A percentile compares a stretch with the other conserved stretches of the same genome.
These are phyloP conservation scores for Dicentrarchus labrax DNA, from an alignment of 2,113 vertebrate species.

Conservation along the genomic window DNA sequence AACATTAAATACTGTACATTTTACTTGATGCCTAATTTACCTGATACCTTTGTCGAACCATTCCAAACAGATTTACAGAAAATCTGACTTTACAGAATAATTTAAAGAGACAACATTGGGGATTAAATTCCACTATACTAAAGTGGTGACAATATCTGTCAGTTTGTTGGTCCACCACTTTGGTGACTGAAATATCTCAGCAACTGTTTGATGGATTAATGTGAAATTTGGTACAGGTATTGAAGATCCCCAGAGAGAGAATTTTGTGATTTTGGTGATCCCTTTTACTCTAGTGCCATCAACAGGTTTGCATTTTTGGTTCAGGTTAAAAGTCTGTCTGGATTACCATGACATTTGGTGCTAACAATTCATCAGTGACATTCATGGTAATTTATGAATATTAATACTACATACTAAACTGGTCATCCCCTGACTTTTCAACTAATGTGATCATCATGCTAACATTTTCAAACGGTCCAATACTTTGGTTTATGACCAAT, in stretches of 20 bases:
- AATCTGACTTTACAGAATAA: not conserved
- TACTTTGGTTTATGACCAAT: no score
- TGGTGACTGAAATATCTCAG: not conserved
- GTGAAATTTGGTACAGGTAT: not conserved
- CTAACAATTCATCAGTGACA: not conserved
- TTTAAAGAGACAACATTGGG: not conserved
- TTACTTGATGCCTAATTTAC: not conserved
- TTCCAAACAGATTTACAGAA: not conserved
- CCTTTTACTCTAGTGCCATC: no score
- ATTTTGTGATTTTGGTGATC: not conserved
- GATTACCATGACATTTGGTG: not conserved
- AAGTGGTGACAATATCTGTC: not conserved
- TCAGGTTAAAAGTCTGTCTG: not conserved
- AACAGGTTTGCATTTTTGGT: not conserved
- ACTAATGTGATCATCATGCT: not conserved
- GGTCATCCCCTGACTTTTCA: no score
- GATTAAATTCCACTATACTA: not conserved
- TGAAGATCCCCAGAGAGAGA: not conserved
- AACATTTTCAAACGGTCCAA: not conserved
- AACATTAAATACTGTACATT: not conserved
- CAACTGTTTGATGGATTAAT: not conserved
- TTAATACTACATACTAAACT: no score
- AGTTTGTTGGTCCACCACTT: not conserved
- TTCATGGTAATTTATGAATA: no score
- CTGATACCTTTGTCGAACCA: not conserved